Evolutionary conservation across 2,888 invertebrate genomes (phyloP).

Genomic region (Monochamus alternatus): DNA sequence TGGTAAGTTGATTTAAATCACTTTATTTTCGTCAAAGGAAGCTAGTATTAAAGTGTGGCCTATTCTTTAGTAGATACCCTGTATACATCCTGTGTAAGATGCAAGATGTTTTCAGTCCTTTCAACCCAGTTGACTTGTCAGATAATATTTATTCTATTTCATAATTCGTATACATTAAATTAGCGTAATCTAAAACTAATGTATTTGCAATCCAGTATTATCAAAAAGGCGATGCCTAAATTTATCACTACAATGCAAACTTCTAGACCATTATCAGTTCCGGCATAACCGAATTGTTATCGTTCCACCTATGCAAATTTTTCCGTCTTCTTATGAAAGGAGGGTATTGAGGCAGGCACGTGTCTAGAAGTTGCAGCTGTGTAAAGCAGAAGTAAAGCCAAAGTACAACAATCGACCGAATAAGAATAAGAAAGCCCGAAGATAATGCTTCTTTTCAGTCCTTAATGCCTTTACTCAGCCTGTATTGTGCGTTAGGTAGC

Average conservation of each 20-base stretch:
- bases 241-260: neutral
- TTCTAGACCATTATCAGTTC: neutral
- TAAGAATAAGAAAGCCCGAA: constrained; percentile 31
- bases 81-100: too few species aligned
- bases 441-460: constrained; percentile 29
- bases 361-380: constrained; percentile 28
- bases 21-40: too few species aligned
- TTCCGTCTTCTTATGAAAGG: neutral
- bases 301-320: neutral
- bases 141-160: too few species aligned
- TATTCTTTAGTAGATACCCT: too few species aligned
- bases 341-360: constrained; percentile 14
- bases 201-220: too few species aligned
- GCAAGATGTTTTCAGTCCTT: too few species aligned
- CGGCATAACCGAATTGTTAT: neutral
- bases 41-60: too few species aligned
- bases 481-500: neutral
- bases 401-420: constrained; percentile 21
- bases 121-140: too few species aligned
- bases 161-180: too few species aligned
- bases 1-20: too few species aligned
- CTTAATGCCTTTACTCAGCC: constrained; percentile 3
- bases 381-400: constrained; percentile 28
- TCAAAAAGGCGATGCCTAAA: too few species aligned
- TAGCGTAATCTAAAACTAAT: too few species aligned